Evolutionary conservation across 64 coral and sea anemone genomes (phyloP).

Genomic region (Montipora sp.): DNA sequence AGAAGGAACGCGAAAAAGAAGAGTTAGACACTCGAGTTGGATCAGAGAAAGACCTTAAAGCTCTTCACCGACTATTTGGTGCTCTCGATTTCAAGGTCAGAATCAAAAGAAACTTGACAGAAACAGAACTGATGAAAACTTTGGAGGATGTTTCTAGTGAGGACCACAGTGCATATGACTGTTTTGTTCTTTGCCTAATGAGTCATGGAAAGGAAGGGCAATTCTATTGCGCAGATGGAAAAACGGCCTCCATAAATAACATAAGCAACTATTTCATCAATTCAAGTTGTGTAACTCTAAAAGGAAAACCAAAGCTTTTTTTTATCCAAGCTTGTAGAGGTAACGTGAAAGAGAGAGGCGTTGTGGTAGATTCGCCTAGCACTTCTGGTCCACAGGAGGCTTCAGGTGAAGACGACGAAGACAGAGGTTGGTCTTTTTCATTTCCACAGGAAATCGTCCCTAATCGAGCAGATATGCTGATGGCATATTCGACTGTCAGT

Average conservation of each 20-base stretch:
- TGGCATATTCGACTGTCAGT: conserved; percentile 76
- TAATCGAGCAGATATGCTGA: conserved; percentile 58
- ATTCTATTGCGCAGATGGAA: conserved; percentile 63
- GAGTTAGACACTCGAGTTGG: conserved; percentile 29
- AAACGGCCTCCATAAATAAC: conserved; percentile 8
- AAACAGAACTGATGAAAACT: neutral
- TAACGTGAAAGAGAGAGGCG: conserved; percentile 41
- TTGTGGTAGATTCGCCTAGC: conserved; percentile 38
- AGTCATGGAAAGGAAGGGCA: conserved; percentile 68
- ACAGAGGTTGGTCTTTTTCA: conserved; percentile 21
- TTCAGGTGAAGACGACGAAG: neutral
- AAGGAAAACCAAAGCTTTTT: conserved; percentile 80
- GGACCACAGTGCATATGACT: conserved; percentile 37
- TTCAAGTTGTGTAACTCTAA: conserved; percentile 46
- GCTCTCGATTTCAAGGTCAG: conserved; percentile 60
- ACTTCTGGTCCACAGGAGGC: neutral
- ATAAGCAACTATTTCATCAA: conserved; percentile 63
- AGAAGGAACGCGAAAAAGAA: neutral
- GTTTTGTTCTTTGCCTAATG: conserved; percentile 84
- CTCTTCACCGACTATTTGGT: conserved; percentile 37
- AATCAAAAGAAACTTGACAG: neutral
- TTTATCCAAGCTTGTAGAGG: conserved; percentile 87
- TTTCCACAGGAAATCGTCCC: neutral
- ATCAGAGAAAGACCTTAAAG: conserved; percentile 58
- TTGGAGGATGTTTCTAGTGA: conserved; percentile 5